Conservation (phyloP, 2,113 vertebrate genomes). For the Falco punctatus region DNA sequence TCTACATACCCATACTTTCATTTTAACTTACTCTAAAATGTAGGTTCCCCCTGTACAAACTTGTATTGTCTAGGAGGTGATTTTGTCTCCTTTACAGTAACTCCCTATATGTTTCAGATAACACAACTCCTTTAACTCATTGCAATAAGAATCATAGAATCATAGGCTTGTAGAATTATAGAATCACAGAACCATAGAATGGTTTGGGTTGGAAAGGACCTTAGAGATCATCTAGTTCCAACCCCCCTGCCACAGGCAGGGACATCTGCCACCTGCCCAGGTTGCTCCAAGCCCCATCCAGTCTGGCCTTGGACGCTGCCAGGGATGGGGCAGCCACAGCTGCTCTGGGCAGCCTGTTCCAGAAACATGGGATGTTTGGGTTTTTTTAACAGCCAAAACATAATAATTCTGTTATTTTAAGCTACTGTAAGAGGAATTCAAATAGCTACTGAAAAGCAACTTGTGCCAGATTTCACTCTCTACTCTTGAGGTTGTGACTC, state of each 20-base stretch:
- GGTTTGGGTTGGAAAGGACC: neutral
- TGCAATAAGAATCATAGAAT: neutral
- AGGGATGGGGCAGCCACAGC: neutral
- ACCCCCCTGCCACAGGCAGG: rapidly evolving
- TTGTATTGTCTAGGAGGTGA: neutral
- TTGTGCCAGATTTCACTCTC: neutral
- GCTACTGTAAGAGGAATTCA: neutral
- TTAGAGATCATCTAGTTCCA: neutral
- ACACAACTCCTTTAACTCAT: neutral
- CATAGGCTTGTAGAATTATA: too few relatives aligned
- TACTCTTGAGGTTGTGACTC: neutral
- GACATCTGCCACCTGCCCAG: neutral
- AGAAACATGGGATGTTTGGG: neutral
- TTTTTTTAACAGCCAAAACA: neutral
- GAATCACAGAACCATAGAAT: neutral
- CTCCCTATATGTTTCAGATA: neutral
- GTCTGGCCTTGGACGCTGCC: neutral
- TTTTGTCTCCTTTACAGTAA: neutral
- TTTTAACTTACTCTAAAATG: neutral
- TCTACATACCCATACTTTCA: neutral
- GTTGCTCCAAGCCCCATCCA: neutral
- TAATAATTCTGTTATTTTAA: neutral
- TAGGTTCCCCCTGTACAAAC: neutral
- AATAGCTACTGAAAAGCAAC: neutral
- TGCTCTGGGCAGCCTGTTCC: neutral